Conservation (phyloP, 1,140 invertebrate genomes). For the Lordiphosa collinella region DNA sequence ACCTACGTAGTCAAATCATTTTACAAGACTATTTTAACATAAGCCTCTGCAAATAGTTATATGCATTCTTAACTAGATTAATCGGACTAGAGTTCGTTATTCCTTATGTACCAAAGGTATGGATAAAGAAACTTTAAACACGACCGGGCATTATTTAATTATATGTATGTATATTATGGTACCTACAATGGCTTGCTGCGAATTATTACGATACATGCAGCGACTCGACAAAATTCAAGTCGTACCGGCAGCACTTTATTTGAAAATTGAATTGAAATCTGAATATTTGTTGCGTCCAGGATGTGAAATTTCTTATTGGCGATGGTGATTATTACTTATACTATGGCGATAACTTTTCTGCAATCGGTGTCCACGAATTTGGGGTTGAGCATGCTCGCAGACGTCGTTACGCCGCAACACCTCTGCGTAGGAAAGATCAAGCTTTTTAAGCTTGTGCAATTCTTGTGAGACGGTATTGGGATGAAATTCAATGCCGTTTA, state of each 20-base stretch:
- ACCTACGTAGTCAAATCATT: too few relatives aligned
- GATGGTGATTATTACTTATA: constrained; percentile 13
- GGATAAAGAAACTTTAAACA: too few relatives aligned
- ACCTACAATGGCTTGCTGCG: too few relatives aligned
- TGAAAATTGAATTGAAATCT: constrained; percentile 6
- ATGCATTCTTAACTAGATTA: too few relatives aligned
- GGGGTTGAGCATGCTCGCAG: constrained; percentile 50
- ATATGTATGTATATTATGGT: too few relatives aligned
- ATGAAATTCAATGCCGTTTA: constrained; percentile 82
- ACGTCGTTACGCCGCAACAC: constrained; percentile 86
- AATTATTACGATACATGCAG: too few relatives aligned
- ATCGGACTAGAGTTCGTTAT: too few relatives aligned
- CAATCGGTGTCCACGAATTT: constrained; percentile 21
- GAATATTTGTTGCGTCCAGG: constrained; percentile 6
- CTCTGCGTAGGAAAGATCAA: constrained; percentile 91
- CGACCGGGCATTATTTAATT: too few relatives aligned
- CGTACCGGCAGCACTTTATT: neutral
- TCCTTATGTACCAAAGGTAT: too few relatives aligned
- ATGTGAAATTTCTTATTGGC: constrained; percentile 19
- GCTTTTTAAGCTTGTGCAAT: constrained; percentile 87
- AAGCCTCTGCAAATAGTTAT: too few relatives aligned
- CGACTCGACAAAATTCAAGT: too few relatives aligned
- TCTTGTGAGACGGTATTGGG: constrained; percentile 89
- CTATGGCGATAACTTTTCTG: constrained; percentile 7
- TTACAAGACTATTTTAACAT: too few relatives aligned